Conservation (phyloP, 2,113 vertebrate genomes). For the Opisthocomus hoazin region DNA sequence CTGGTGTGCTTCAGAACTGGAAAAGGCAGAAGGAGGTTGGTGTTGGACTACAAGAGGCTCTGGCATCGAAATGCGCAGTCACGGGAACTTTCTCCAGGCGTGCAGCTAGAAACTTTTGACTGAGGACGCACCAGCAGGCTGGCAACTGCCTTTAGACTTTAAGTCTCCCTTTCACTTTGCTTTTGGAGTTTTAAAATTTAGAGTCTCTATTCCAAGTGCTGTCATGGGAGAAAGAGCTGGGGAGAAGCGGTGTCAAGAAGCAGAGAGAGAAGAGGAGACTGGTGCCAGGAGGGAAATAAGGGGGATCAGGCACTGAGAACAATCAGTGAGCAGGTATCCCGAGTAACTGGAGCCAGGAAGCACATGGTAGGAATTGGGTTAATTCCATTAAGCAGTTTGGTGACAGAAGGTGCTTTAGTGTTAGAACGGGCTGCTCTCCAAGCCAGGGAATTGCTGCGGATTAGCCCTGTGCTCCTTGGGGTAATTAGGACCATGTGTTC, state of each 20-base stretch:
- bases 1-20: background rate
- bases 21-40: background rate
- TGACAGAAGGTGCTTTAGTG: conserved; percentile 85
- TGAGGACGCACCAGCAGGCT: background rate
- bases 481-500: conserved; percentile 80
- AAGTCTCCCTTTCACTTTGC: background rate
- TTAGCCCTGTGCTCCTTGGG: conserved; percentile 76
- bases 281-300: conserved; percentile 26
- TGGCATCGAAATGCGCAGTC: background rate
- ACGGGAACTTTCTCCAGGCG: background rate
- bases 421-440: conserved; percentile 73
- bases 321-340: conserved; percentile 73
- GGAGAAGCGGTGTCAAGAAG: background rate
- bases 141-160: background rate
- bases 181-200: background rate
- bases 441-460: conserved; percentile 73
- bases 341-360: conserved; percentile 72
- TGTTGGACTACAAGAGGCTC: background rate
- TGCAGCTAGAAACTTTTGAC: background rate
- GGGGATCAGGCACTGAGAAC: conserved; percentile 63
- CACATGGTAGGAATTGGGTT: conserved; percentile 81
- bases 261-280: background rate
- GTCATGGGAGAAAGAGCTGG: background rate
- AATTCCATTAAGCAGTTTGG: conserved; percentile 87
- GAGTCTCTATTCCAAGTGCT: background rate